These are phyloP conservation scores for Spondyliosoma cantharus DNA, from an alignment of 2,797 vertebrate genomes.

Conservation along the genomic window DNA sequence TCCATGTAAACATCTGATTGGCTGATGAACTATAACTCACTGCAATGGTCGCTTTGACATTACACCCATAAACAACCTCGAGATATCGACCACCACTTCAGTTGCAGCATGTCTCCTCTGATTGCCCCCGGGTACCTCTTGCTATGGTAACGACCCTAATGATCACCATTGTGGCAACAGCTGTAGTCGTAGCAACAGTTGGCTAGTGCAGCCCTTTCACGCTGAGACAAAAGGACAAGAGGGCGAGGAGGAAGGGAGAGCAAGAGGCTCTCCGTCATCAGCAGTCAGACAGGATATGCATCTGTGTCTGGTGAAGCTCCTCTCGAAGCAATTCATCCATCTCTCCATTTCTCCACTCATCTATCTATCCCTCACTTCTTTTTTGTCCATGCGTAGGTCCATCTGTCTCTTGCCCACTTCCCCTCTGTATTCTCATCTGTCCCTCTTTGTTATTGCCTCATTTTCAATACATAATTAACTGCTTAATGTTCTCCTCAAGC, in stretches of 20 bases:
- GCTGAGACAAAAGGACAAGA: slow-evolving; percentile 55
- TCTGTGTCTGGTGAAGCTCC: slow-evolving; percentile 41
- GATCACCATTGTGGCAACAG: slow-evolving; percentile 68
- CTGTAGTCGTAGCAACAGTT: slow-evolving; percentile 75
- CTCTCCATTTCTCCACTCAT: background rate
- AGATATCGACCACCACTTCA: slow-evolving; percentile 12
- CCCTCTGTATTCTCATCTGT: slow-evolving; percentile 25
- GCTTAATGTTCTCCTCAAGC: slow-evolving; percentile 54
- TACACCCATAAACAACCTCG: slow-evolving; percentile 33
- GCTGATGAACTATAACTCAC: slow-evolving; percentile 2
- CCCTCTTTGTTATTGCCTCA: slow-evolving; percentile 32
- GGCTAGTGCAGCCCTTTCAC: slow-evolving; percentile 53
- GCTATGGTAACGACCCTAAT: slow-evolving; percentile 69
- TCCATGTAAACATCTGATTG: slow-evolving; percentile 30
- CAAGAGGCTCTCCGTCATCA: slow-evolving; percentile 51
- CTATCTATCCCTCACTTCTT: slow-evolving; percentile 11
- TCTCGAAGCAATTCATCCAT: slow-evolving; percentile 19
- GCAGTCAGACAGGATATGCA: slow-evolving; percentile 44
- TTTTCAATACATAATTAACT: slow-evolving; percentile 59
- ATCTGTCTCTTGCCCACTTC: slow-evolving; percentile 25
- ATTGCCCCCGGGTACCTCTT: slow-evolving; percentile 49
- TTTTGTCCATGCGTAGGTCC: slow-evolving; percentile 17
- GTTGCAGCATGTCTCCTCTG: slow-evolving; percentile 37
- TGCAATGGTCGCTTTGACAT: slow-evolving; percentile 17
- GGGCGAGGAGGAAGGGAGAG: slow-evolving; percentile 51